These are phyloP conservation scores for Hylyphantes graminicola DNA, from an alignment of 1,140 invertebrate genomes.

Conservation along the genomic window DNA sequence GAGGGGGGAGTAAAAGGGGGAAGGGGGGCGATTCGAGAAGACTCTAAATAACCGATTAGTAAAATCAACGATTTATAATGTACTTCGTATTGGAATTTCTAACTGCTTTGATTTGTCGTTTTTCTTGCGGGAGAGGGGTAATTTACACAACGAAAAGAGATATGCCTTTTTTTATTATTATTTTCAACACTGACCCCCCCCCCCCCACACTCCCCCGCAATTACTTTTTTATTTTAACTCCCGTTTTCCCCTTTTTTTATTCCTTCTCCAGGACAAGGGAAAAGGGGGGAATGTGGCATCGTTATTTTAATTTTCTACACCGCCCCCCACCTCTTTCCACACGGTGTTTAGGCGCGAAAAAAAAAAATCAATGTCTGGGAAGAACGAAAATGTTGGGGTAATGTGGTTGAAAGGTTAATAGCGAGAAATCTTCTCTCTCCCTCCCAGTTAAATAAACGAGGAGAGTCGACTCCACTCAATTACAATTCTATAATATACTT, in stretches of 20 bases:
- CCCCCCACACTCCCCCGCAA: neutral
- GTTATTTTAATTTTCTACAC: slow-evolving; percentile 56
- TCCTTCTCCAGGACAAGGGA: slow-evolving; percentile 1
- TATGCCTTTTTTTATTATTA: neutral
- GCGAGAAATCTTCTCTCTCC: slow-evolving; percentile 50
- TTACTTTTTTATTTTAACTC: no score
- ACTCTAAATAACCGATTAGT: slow-evolving; percentile 58
- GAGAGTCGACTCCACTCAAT: slow-evolving; percentile 55
- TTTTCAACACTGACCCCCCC: neutral
- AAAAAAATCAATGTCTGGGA: slow-evolving; percentile 51
- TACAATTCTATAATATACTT: slow-evolving; percentile 54
- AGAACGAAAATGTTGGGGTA: slow-evolving; percentile 49
- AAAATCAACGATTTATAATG: slow-evolving; percentile 60
- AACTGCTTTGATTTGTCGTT: slow-evolving; percentile 45
- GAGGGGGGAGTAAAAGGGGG: neutral
- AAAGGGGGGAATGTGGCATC: slow-evolving; percentile 43
- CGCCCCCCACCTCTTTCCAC: slow-evolving; percentile 1
- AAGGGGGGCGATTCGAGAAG: slow-evolving; percentile 11
- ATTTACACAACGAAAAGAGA: slow-evolving; percentile 40
- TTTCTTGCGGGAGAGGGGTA: neutral
- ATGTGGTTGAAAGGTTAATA: slow-evolving; percentile 60
- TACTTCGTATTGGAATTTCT: slow-evolving; percentile 51
- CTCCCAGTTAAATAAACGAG: slow-evolving; percentile 52
- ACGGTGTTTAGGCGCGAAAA: slow-evolving; percentile 23
- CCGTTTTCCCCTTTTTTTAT: neutral